A percentile compares a stretch with the other conserved stretches of the same genome.
phyloP scores from a whole-genome alignment of 2,888 invertebrate genomes.

The Dryomyza anilis region DNA sequence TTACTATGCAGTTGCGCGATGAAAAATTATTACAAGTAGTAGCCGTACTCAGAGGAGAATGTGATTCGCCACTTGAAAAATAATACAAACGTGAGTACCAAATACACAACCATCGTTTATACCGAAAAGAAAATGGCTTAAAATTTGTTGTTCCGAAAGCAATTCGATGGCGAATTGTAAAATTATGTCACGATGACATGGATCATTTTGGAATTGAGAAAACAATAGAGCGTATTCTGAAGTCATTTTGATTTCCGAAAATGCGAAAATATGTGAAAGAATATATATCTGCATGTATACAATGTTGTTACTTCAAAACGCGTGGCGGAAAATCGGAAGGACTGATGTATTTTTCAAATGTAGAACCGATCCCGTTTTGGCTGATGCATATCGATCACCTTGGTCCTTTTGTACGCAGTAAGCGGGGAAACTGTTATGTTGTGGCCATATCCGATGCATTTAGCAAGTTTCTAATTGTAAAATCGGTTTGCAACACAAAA shows the following conservation, averaged over 20 bases:
- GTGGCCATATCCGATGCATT: conserved; percentile 28
- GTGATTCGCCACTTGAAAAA: not conserved
- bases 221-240: conserved; percentile 28
- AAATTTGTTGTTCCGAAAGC: not conserved
- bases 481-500: conserved; percentile 22
- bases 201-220: conserved; percentile 31
- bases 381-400: conserved; percentile 31
- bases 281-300: conserved; percentile 18
- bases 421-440: conserved; percentile 4
- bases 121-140: not conserved
- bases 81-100: not conserved
- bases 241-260: conserved; percentile 35
- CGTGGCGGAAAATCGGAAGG: conserved; percentile 24
- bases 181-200: not conserved
- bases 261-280: conserved; percentile 30
- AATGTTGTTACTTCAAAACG: not conserved
- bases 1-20: too few species aligned
- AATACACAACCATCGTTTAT: not conserved
- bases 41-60: not conserved
- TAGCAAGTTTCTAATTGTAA: conserved; percentile 29
- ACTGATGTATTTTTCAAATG: conserved; percentile 18
- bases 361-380: conserved; percentile 31
- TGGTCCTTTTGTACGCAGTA: conserved; percentile 11
- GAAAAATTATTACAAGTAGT: not conserved
- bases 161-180: not conserved